Evolutionary conservation across 2,797 vertebrate genomes (phyloP), one percentile per base, ranked within the genome.

Genomic region (Bovichtus variegatus): DNA sequence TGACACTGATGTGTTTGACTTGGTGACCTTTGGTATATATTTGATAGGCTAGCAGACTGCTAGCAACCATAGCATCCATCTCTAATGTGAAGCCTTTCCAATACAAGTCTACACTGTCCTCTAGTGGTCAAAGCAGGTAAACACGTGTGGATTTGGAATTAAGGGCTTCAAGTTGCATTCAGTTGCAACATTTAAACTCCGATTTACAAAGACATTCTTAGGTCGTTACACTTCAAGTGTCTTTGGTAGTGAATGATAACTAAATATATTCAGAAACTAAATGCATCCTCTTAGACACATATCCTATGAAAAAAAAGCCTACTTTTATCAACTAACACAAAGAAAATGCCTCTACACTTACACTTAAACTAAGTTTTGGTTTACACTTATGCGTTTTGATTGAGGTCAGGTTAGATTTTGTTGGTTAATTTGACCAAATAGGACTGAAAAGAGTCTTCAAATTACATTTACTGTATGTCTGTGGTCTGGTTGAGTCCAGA

Each of bases 1-100:
- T 63, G 55, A 75, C 62, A 41, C 41, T 51, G 31, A 71, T 74
- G 51, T 19, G 53, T 71, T 78, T 80, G 50, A 80, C 66, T 68
- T 31, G 2, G n/a, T 83, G 66, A 87, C 82, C 76, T 80, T 58
- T 83, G 50, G n/a, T 62, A 3, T 65, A 25, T 13, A 65, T 51
- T 31, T 82, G 34, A 74, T 63, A 72, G 29, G 9, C 23, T 61
- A 59, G 21, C 21, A 58, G 18, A 51, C 18, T 31, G 58, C 27
- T 53, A 40, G 13, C 1, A 44, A 18, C 11, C 25, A 21, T 18
- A 12, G 6, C n/a, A 49, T 19, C 18, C 2, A 4, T 6, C 27
- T 8, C 9, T 18, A 2, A 29, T 2, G 15, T 6, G 31, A 19
- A 19, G 13, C 9, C 7, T 27, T 49, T 34, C 41, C 0, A 74